Evolutionary conservation across 2,888 invertebrate genomes (phyloP), one percentile per base, ranked within the genome.

Genomic region (Sesia apiformis): DNA sequence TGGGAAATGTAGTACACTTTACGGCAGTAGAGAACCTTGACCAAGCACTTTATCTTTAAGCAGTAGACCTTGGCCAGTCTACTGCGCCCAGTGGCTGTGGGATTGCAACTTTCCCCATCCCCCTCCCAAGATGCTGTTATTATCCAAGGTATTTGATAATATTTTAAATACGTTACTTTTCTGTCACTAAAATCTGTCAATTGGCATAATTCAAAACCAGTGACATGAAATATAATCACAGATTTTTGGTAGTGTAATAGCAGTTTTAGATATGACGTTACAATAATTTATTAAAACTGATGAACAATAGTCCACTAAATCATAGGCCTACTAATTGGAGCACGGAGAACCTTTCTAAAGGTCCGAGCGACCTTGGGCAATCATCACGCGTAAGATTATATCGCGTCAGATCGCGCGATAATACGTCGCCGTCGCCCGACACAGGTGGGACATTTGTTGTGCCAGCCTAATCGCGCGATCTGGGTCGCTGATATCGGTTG

Each of bases 351-450:
- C 78, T 78, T 76, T 76, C 77, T 76, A 76, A 23, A 72, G 65
- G 66, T 46, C n/a, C 50, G 7, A 53, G 59, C 69, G 77, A 69
- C 77, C 81, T 79, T 79, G 76, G 64, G 64, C 67, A 70, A 70
- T 66, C 72, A 64, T 66, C 67, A 62, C 54, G 56, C 58, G 60
- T 64, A 62, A 58, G 62, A 50, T 50, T 50, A 38, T 50, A 50
- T 50, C 50, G 50, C 7, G 39, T 7, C 38, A 38, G 7, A 7
- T 50, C 38, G 7, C 23, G 50, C 50, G 50, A 50, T 39, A 39
- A 50, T 5, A 4, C 38, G 50, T 50, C 39, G 50, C 38, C 50
- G 50, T 7, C 38, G 38, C 38, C 38, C 50, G 50, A 6, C 38
- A 39, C 50, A 50, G 50, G 50, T 50, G 50, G 38, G 38, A 23